phyloP scores from a whole-genome alignment of 2,888 invertebrate species.

The Erebia palarica region DNA sequence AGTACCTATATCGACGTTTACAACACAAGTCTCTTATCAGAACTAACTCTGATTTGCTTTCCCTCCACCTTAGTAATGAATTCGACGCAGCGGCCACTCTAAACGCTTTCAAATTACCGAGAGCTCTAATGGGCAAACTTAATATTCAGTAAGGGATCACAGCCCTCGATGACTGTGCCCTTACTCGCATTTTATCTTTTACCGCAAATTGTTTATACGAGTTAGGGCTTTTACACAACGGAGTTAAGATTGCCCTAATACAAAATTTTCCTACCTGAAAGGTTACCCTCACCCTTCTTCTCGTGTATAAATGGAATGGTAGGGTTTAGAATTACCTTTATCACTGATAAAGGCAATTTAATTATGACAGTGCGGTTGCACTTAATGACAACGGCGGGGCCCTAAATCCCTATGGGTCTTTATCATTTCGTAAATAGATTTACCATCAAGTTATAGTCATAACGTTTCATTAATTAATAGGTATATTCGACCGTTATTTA shows the following conservation, averaged over 20 bases:
- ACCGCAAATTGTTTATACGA: conserved; percentile 48
- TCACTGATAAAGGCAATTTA: neutral
- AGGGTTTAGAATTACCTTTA: conserved; percentile 2
- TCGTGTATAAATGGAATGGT: conserved; percentile 6
- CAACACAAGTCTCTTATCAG: conserved; percentile 47
- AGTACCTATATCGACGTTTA: neutral
- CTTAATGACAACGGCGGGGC: too few relatives aligned
- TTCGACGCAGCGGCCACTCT: conserved; percentile 58
- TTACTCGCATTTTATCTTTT: conserved; percentile 43
- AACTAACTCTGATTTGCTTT: conserved; percentile 50
- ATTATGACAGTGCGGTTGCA: too few relatives aligned
- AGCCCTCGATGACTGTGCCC: conserved; percentile 41
- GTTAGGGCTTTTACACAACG: conserved; percentile 14
- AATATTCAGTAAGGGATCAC: conserved; percentile 69
- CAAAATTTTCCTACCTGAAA: neutral
- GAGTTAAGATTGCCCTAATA: conserved; percentile 4
- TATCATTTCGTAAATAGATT: too few relatives aligned
- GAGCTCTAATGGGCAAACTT: conserved; percentile 68
- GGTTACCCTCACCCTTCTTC: neutral
- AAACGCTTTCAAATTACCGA: conserved; percentile 69
- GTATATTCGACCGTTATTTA: too few relatives aligned
- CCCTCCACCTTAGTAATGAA: conserved; percentile 57
- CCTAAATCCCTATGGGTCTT: too few relatives aligned
- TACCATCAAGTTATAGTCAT: too few relatives aligned
- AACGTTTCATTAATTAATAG: too few relatives aligned